These are phyloP conservation scores for Mimachlamys varia DNA, from an alignment of 2,888 invertebrate species.

Conservation along the genomic window DNA sequence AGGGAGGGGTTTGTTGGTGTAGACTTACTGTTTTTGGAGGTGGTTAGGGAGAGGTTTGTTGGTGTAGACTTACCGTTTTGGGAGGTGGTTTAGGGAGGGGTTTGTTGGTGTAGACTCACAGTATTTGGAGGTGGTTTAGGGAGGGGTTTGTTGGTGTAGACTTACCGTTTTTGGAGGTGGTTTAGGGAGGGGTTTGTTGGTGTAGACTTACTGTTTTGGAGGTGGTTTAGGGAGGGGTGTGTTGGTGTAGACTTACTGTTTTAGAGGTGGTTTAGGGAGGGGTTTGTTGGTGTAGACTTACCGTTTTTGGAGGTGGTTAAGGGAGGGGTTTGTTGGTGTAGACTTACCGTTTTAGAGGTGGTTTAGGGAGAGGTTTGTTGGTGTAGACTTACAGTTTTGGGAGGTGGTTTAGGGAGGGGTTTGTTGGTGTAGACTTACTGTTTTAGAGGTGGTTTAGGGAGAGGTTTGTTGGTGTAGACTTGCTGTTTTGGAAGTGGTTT, in stretches of 20 bases:
- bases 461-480: not conserved
- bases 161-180: slow-evolving; percentile 4
- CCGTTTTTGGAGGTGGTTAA: not conserved
- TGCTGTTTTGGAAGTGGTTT: not conserved
- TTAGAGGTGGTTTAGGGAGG: not conserved
- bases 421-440: not conserved
- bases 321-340: not conserved
- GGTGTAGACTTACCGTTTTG: not conserved
- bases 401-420: not conserved
- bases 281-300: not conserved
- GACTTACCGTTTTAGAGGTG: not conserved
- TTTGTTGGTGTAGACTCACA: not conserved
- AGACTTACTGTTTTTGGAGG: not conserved
- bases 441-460: slow-evolving; percentile 1
- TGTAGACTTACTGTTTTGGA: not conserved
- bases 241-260: not conserved
- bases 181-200: not conserved
- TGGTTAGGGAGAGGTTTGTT: not conserved
- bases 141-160: not conserved
- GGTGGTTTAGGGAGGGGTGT: not conserved
- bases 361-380: not conserved
- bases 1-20: not conserved
- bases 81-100: slow-evolving; percentile 2
- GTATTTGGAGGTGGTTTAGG: not conserved
- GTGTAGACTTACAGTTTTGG: not conserved